phyloP scores from a whole-genome alignment of 2,888 invertebrate genomes.

The Operophtera brumata region DNA sequence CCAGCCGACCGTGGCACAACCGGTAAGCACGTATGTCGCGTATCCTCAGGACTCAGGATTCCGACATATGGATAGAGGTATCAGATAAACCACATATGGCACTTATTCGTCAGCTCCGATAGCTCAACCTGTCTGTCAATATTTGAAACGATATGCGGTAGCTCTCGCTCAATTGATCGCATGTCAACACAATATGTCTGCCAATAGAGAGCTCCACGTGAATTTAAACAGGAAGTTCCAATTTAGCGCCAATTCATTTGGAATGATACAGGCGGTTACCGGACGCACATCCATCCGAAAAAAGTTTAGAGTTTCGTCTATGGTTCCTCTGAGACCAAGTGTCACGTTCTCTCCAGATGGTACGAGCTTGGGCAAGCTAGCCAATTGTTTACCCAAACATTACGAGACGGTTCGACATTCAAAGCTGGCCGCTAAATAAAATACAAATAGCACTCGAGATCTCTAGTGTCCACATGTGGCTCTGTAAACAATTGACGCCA shows the following conservation, averaged over 20 bases:
- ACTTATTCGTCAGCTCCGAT: constrained; percentile 43
- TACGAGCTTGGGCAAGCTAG: constrained; percentile 71
- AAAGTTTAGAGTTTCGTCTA: constrained; percentile 62
- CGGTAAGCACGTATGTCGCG: constrained; percentile 44
- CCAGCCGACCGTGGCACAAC: constrained; percentile 48
- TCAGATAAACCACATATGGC: constrained; percentile 61
- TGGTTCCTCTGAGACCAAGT: constrained; percentile 58
- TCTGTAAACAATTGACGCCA: constrained; percentile 66
- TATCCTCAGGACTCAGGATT: constrained; percentile 37
- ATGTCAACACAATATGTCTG: constrained; percentile 69
- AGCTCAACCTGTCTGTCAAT: constrained; percentile 61
- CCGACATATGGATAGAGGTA: constrained; percentile 53
- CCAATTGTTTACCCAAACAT: constrained; percentile 76
- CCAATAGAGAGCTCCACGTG: constrained; percentile 65
- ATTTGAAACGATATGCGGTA: constrained; percentile 60
- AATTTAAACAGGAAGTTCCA: constrained; percentile 77
- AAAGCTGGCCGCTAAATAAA: constrained; percentile 78
- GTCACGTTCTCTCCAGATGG: constrained; percentile 78
- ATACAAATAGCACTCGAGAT: constrained; percentile 72
- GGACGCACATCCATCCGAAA: constrained; percentile 61
- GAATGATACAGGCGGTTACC: constrained; percentile 65
- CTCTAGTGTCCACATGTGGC: constrained; percentile 63
- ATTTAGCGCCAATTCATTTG: constrained; percentile 77
- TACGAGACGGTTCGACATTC: constrained; percentile 79
- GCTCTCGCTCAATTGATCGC: constrained; percentile 76